Evolutionary conservation across 2,888 invertebrate genomes (phyloP).

Genomic region (Copidosoma aretas): DNA sequence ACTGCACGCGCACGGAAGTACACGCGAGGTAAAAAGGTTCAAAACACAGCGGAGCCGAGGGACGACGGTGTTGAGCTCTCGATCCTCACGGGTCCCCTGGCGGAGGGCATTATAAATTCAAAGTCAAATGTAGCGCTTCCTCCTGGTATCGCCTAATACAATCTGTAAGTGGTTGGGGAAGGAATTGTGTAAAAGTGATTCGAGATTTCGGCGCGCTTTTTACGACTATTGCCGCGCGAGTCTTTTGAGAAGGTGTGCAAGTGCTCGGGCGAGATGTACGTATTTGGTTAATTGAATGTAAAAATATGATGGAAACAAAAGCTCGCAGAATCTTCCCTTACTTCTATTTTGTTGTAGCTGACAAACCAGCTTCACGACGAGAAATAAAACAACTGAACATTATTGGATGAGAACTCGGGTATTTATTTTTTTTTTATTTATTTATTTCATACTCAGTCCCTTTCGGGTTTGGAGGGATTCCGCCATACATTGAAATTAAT

Average conservation of each 20-base stretch:
- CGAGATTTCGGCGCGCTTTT: constrained; percentile 18
- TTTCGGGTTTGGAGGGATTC: too few species aligned
- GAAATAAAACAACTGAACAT: too few species aligned
- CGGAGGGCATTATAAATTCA: constrained; percentile 59
- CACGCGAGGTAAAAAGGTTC: constrained; percentile 15
- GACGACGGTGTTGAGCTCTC: constrained; percentile 15
- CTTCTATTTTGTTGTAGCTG: too few species aligned
- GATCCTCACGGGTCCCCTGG: constrained; percentile 29
- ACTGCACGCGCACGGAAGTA: constrained; percentile 12
- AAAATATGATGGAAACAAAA: too few species aligned
- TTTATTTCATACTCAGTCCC: too few species aligned
- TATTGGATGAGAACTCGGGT: too few species aligned
- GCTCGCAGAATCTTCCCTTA: too few species aligned
- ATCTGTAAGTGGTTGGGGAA: constrained; percentile 32
- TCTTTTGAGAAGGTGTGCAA: too few species aligned
- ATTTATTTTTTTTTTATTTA: too few species aligned
- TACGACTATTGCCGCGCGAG: constrained; percentile 29
- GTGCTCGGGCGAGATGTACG: too few species aligned
- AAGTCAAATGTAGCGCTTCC: constrained; percentile 61
- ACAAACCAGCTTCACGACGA: too few species aligned
- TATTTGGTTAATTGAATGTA: background rate
- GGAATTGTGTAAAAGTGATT: constrained; percentile 31
- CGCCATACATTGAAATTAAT: too few species aligned
- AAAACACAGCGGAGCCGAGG: background rate
- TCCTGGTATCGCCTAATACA: constrained; percentile 56